Evolutionary conservation across 2,888 invertebrate species (phyloP).

Genomic region (Acanthopleura granulata): DNA sequence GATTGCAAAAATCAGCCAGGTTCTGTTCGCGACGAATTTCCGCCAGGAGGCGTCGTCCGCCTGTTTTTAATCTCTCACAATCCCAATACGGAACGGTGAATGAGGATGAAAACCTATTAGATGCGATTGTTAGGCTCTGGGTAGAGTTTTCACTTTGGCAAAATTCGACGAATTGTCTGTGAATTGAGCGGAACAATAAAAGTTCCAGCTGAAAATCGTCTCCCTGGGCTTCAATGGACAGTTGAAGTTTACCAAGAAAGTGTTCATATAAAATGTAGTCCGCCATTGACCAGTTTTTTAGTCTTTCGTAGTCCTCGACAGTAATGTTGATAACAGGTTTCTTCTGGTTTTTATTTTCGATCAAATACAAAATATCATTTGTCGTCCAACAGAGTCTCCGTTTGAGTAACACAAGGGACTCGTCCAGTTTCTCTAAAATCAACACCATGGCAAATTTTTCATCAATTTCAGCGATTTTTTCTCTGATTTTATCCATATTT

Average conservation of each 20-base stretch:
- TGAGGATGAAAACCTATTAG: background rate
- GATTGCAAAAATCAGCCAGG: background rate
- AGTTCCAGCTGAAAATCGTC: background rate
- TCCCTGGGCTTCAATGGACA: background rate
- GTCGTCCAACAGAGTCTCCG: slow-evolving; percentile 2
- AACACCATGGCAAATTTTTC: background rate
- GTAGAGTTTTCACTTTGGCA: background rate
- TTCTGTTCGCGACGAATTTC: background rate
- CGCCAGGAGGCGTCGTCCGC: background rate
- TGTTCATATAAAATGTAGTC: slow-evolving; percentile 5
- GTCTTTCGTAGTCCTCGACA: background rate
- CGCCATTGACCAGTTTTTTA: background rate
- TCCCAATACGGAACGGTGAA: background rate
- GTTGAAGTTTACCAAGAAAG: background rate
- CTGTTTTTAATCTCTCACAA: background rate
- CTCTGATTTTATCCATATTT: background rate
- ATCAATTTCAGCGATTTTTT: background rate
- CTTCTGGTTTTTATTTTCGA: background rate
- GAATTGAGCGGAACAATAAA: background rate
- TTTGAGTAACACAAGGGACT: slow-evolving; percentile 4
- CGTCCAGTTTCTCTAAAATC: background rate
- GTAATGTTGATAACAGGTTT: background rate
- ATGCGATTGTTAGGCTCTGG: background rate
- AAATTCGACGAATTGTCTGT: background rate
- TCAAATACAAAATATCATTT: background rate